Conservation (phyloP, 2,113 vertebrate genomes). For the Petrocephalus microphthalmus region DNA sequence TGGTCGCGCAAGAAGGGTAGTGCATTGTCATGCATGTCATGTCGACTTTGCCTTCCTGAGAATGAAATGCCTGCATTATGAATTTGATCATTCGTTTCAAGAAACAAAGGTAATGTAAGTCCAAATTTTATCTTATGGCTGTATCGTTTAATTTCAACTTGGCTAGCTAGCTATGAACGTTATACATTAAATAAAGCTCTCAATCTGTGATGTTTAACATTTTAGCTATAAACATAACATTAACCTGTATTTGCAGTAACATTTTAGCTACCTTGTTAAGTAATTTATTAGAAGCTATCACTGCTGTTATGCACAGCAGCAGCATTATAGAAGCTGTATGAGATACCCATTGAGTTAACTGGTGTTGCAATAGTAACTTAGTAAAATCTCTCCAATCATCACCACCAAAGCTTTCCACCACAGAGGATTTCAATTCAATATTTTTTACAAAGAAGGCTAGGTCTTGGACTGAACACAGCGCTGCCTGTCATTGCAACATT, state of each 20-base stretch:
- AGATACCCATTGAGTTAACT: not conserved
- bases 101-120: not conserved
- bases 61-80: not conserved
- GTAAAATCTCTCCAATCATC: not conserved
- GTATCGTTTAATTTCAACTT: not conserved
- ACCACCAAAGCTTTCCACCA: not conserved
- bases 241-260: not conserved
- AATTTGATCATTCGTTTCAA: not conserved
- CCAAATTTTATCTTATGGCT: not conserved
- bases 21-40: not conserved
- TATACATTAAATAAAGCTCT: not conserved
- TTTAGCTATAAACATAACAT: not conserved
- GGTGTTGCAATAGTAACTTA: not conserved
- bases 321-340: no score
- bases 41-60: not conserved
- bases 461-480: no score
- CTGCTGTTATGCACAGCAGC: no score
- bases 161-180: not conserved
- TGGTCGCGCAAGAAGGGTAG: not conserved
- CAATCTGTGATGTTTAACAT: not conserved
- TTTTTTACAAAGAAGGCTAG: not conserved
- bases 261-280: no score
- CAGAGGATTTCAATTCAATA: not conserved
- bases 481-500: not conserved
- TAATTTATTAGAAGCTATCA: no score